These are phyloP conservation scores for Elanus axillaris DNA, from an alignment of 2,113 vertebrate genomes.

Conservation along the genomic window DNA sequence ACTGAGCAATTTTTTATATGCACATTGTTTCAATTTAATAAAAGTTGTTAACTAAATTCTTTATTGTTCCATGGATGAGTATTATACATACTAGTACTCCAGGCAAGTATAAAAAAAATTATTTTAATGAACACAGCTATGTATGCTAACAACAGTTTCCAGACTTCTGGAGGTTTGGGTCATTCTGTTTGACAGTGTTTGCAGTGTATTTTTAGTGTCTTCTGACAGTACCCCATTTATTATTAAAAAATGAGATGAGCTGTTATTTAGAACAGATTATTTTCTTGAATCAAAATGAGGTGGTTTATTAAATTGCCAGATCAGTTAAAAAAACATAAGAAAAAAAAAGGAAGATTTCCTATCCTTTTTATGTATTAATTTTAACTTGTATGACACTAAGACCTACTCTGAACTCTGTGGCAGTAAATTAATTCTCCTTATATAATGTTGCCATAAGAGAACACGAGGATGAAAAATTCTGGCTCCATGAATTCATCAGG, in stretches of 20 bases:
- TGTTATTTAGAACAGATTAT: background rate
- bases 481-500: background rate
- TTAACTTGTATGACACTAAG: background rate
- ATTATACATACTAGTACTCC: background rate
- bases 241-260: background rate
- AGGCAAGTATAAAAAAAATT: background rate
- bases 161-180: background rate
- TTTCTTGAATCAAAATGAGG: background rate
- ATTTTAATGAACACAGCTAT: background rate
- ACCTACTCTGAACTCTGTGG: background rate
- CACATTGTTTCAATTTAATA: background rate
- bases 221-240: background rate
- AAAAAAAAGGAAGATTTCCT: background rate
- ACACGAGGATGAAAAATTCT: background rate
- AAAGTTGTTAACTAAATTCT: background rate
- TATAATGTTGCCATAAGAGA: background rate
- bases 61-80: background rate
- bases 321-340: background rate
- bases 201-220: background rate
- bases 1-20: background rate
- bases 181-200: background rate
- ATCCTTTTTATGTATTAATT: background rate
- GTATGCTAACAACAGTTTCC: background rate
- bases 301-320: background rate
- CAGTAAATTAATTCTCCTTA: background rate